These are phyloP conservation scores for Myotis yumanensis DNA, from an alignment of 2,113 vertebrate genomes.

Conservation along the genomic window DNA sequence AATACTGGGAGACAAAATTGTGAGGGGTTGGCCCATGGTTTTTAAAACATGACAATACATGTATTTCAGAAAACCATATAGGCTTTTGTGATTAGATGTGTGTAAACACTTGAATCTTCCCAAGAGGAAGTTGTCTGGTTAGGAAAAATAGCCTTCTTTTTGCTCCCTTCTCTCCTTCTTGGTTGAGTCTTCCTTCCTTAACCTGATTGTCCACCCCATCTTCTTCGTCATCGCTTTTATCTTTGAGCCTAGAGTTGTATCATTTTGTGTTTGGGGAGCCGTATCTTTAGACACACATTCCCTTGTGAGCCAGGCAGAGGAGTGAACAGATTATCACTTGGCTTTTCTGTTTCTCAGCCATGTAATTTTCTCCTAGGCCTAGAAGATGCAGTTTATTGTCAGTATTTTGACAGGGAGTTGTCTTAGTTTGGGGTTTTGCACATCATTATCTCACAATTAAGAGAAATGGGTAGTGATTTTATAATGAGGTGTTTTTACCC, in stretches of 20 bases:
- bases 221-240: not conserved
- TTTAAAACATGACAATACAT: not conserved
- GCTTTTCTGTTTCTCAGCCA: not conserved
- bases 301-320: not conserved
- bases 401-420: not conserved
- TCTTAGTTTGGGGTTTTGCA: not conserved
- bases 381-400: not conserved
- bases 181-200: not conserved
- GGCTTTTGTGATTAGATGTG: not conserved
- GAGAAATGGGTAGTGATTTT: not conserved
- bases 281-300: not conserved
- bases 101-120: not conserved
- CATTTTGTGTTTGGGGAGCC: conserved; percentile 41
- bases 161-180: not conserved
- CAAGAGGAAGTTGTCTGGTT: not conserved
- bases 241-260: conserved; percentile 29
- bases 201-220: not conserved
- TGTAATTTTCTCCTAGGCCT: not conserved
- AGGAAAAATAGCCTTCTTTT: not conserved
- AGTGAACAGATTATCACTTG: not conserved
- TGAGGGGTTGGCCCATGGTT: not conserved
- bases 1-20: not conserved
- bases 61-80: not conserved
- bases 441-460: not conserved
- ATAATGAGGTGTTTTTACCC: not conserved